phyloP scores from a whole-genome alignment of 1,140 invertebrate species.

The fruit fly (Drosophila melanogaster) region Release_6_plus_ISO1_MT NT_033777.3:19221001-19221500 shows the following conservation, averaged over 20 bases:
- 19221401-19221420: slow-evolving; percentile 15
- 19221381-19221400: slow-evolving; percentile 35
- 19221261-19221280: slow-evolving; percentile 9
- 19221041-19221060: not conserved
- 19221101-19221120: slow-evolving; percentile 21
- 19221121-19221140: slow-evolving; percentile 5
- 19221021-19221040: not conserved
- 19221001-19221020: not conserved
- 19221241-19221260: slow-evolving; percentile 27
- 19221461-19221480: slow-evolving; percentile 73
- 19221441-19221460: slow-evolving; percentile 74
- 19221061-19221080: not conserved
- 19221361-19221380: slow-evolving; percentile 30
- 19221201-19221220: slow-evolving; percentile 12
- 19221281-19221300: slow-evolving; percentile 19
- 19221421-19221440: slow-evolving; percentile 44
- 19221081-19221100: not conserved
- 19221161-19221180: slow-evolving; percentile 12
- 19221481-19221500: slow-evolving; percentile 78
- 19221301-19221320: slow-evolving; percentile 13
- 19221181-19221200: slow-evolving; percentile 13
- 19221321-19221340: slow-evolving; percentile 1
- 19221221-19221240: slow-evolving; percentile 31
- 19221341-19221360: slow-evolving; percentile 27
- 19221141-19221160: slow-evolving; percentile 26